Percentiles rank a stretch among this genome's conserved stretches.
phyloP scores from a whole-genome alignment of 2,797 vertebrate species.

The Austrolebias charrua region DNA sequence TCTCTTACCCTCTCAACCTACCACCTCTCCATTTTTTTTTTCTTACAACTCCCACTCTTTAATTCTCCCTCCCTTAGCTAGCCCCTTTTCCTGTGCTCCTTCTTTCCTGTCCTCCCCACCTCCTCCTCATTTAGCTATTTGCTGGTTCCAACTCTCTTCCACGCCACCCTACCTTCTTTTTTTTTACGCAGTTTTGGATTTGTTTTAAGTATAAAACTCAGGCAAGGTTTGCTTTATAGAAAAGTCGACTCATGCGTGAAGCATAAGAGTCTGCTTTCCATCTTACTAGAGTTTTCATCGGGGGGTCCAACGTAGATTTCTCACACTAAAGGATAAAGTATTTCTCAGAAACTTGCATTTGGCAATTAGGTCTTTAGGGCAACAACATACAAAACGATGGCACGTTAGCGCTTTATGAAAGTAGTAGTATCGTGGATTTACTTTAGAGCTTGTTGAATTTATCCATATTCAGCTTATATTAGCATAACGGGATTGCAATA shows the following conservation, averaged over 20 bases:
- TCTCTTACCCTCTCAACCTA: constrained; percentile 63
- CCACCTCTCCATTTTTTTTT: constrained; percentile 54
- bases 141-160: constrained; percentile 55
- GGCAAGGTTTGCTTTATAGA: constrained; percentile 68
- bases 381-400: constrained; percentile 41
- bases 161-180: constrained; percentile 20
- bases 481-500: no score
- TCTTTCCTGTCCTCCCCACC: constrained; percentile 69
- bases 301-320: constrained; percentile 60
- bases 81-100: constrained; percentile 68
- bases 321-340: constrained; percentile 38
- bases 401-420: constrained; percentile 32
- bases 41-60: constrained; percentile 72
- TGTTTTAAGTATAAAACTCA: constrained; percentile 65
- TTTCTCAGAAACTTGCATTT: constrained; percentile 43
- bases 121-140: constrained; percentile 42
- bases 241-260: constrained; percentile 72
- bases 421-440: constrained; percentile 35
- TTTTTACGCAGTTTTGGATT: constrained; percentile 63
- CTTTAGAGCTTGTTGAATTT: constrained; percentile 24
- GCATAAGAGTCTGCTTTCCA: constrained; percentile 29
- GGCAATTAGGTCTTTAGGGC: constrained; percentile 52
- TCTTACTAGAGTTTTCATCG: constrained; percentile 63
- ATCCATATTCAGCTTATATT: constrained; percentile 11
- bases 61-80: constrained; percentile 68